These are phyloP conservation scores for Pseudois nayaur DNA, from an alignment of 2,113 vertebrate species.

Conservation along the genomic window DNA sequence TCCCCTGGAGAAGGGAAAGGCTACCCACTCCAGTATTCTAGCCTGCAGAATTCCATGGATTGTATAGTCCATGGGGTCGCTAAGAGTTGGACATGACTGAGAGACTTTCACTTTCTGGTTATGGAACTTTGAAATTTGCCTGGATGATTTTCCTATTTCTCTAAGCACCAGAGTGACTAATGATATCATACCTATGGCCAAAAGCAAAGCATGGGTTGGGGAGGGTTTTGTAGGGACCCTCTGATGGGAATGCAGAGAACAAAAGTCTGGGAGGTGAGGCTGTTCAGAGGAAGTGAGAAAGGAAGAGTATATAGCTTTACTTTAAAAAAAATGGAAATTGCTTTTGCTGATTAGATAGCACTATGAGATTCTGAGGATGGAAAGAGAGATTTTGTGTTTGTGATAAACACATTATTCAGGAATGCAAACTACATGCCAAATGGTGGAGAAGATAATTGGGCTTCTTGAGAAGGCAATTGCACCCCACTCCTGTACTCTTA, in stretches of 20 bases:
- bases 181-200: not conserved
- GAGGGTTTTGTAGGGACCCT: not conserved
- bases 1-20: not conserved
- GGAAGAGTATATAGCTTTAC: not conserved
- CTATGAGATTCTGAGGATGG: not conserved
- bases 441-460: not conserved
- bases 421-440: not conserved
- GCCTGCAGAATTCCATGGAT: not conserved
- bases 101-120: not conserved
- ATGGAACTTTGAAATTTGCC: not conserved
- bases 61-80: not conserved
- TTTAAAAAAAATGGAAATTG: not conserved
- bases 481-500: too few species aligned
- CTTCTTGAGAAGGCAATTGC: not conserved
- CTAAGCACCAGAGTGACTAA: not conserved
- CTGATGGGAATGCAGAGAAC: not conserved
- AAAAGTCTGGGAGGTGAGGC: not conserved
- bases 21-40: not conserved
- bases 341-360: not conserved
- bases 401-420: not conserved
- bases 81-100: not conserved
- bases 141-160: not conserved
- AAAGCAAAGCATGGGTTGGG: not conserved
- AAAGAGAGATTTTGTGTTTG: not conserved
- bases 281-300: not conserved